These are phyloP conservation scores for Pediacus dermestoides DNA, from an alignment of 2,888 invertebrate genomes.

Conservation along the genomic window DNA sequence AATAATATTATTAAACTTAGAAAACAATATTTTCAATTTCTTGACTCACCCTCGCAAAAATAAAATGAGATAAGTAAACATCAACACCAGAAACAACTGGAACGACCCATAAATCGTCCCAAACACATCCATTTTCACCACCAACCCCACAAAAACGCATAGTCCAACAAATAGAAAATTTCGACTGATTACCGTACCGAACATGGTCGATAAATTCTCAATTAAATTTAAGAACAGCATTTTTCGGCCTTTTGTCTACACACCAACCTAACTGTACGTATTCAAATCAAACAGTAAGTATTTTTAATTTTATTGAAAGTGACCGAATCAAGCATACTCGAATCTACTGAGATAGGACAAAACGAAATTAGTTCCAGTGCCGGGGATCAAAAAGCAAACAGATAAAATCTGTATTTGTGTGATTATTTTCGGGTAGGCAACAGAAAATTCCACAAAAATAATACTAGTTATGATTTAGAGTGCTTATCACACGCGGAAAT, in stretches of 20 bases:
- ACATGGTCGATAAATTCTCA: constrained; percentile 9
- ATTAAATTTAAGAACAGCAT: too few species aligned
- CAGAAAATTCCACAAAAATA: too few species aligned
- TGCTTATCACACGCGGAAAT: too few species aligned
- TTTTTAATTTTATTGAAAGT: constrained; percentile 6
- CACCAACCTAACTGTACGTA: too few species aligned
- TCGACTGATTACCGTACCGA: constrained; percentile 15
- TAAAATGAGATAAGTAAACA: constrained; percentile 41
- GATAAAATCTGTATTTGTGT: too few species aligned
- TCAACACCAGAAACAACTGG: constrained; percentile 37
- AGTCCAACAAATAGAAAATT: too few species aligned
- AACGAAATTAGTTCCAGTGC: too few species aligned
- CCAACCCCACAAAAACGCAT: constrained; percentile 4
- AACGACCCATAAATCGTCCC: constrained; percentile 39
- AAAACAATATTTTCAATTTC: background rate
- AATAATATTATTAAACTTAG: background rate
- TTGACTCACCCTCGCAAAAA: constrained; percentile 38
- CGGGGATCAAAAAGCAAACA: too few species aligned
- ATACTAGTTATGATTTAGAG: too few species aligned
- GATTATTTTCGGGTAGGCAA: too few species aligned
- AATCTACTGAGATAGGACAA: constrained; percentile 10
- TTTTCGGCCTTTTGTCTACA: too few species aligned
- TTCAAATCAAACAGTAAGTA: too few species aligned
- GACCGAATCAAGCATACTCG: constrained; percentile 10
- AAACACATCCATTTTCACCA: constrained; percentile 16